Base-by-base conservation (phyloP, 2,113 vertebrate genomes). In the Neogobius melanostomus region DNA sequence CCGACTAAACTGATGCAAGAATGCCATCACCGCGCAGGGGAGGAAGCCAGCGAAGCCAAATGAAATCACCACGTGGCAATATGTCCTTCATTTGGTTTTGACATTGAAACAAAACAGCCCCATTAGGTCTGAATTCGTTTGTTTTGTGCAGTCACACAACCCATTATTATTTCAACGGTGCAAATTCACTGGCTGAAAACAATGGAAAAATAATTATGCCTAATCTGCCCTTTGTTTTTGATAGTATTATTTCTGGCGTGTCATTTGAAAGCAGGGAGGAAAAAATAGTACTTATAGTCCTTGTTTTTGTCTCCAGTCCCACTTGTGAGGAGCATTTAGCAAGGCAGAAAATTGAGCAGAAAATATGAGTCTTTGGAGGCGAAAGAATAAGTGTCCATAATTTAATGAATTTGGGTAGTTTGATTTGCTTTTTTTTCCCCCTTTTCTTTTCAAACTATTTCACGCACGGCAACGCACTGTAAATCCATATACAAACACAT, bases 401-500 rank as follows among this genome's bases (percentile, higher is more conserved):
- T 75, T 82, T 87, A 86, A 91, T 89, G 74, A 87, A 89, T 89
- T 84, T 87, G n/a, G n/a, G n/a, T n/a, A 16, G 78, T 84, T 75
- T 76, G 72, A 82, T 76, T 77, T 73, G 45, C 61, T 66, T 73
- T 82, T 74, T 36, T 66, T 70, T 12, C 4, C 28, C 28, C 28
- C 28, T 45, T 9, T 54, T 36, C 66, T 75, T 77, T 79, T 57
- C 46, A 44, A 85, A 87, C 80, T 63, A 87, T 88, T 89, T 87
- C 85, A 87, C 66, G 65, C 85, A 76, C 83, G 85, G 76, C 43
- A 68, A 80, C 72, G 67, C 84, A 73, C 84, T 75, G 82, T 84
- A 88, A 86, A 90, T 79, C 87, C 80, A 89, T 90, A 88, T 90
- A 88, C 88, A 88, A 88, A 88, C 85, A 85, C 84, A 83, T 85